Percentiles rank a stretch among this genome's conserved stretches.
Evolutionary conservation across 2,113 vertebrate species (phyloP).

Genomic region (Menura novaehollandiae): DNA sequence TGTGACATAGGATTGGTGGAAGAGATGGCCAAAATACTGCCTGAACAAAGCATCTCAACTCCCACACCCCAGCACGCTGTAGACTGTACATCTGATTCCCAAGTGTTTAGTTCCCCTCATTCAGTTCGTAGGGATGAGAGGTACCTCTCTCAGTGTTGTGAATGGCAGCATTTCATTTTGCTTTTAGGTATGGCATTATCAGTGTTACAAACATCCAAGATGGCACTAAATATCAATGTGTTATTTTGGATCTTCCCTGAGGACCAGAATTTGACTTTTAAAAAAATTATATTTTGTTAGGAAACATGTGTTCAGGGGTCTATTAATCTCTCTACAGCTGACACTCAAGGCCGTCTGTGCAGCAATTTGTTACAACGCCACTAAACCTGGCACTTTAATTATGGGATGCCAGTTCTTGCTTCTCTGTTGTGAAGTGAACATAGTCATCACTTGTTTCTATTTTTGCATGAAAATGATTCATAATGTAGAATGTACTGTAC

Average conservation of each 20-base stretch:
- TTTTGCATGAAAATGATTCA: conserved; percentile 61
- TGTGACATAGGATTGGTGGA: not conserved
- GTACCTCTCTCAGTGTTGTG: not conserved
- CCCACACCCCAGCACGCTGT: accelerated
- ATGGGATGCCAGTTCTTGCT: conserved; percentile 1
- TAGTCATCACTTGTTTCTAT: conserved; percentile 20
- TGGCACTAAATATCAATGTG: not conserved
- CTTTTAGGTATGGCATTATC: not conserved
- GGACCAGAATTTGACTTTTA: not conserved
- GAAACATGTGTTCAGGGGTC: not conserved
- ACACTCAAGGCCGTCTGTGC: not conserved
- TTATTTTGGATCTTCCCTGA: not conserved
- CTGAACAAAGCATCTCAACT: not conserved
- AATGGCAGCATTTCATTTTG: not conserved
- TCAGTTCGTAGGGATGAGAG: not conserved
- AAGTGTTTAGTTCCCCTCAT: not conserved
- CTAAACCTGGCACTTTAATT: conserved; percentile 15
- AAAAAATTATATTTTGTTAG: not conserved
- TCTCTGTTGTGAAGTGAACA: conserved; percentile 4
- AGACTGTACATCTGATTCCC: not conserved
- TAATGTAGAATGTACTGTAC: conserved; percentile 56
- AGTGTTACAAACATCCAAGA: not conserved
- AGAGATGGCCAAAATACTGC: not conserved
- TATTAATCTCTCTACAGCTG: not conserved
- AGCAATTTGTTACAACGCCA: not conserved